phyloP scores from a whole-genome alignment of 2,888 invertebrate genomes.

The Carabus problematicus region DNA sequence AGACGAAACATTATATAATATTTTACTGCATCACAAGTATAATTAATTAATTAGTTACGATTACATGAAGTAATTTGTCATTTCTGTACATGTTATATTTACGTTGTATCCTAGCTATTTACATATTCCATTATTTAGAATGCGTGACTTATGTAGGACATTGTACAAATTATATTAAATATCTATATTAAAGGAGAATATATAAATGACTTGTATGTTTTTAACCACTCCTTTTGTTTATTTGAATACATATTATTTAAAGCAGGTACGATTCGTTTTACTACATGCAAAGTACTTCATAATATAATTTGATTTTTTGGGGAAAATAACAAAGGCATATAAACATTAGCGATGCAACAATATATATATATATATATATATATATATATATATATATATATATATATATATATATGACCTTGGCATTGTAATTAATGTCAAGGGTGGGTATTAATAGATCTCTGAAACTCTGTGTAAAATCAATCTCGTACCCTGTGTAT shows the following conservation, averaged over 20 bases:
- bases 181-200: slow-evolving; percentile 23
- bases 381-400: no score
- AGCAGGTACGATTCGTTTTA: no score
- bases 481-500: not conserved
- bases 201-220: slow-evolving; percentile 16
- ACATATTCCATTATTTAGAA: slow-evolving; percentile 35
- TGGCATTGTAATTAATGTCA: slow-evolving; percentile 1
- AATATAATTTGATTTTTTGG: no score
- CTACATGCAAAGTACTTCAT: no score
- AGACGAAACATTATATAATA: no score
- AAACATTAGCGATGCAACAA: not conserved
- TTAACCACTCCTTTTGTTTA: no score
- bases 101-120: slow-evolving; percentile 20
- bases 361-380: no score
- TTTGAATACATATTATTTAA: no score
- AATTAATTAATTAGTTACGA: slow-evolving; percentile 4
- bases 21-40: not conserved
- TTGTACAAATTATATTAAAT: slow-evolving; percentile 41
- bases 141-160: slow-evolving; percentile 35
- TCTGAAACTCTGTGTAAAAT: not conserved
- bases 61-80: slow-evolving; percentile 2
- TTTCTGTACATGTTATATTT: slow-evolving; percentile 29
- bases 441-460: slow-evolving; percentile 12
- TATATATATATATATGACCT: no score
- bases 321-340: no score